Base-by-base conservation (phyloP, 1,140 invertebrate genomes). In the Parapsyche elsis region DNA sequence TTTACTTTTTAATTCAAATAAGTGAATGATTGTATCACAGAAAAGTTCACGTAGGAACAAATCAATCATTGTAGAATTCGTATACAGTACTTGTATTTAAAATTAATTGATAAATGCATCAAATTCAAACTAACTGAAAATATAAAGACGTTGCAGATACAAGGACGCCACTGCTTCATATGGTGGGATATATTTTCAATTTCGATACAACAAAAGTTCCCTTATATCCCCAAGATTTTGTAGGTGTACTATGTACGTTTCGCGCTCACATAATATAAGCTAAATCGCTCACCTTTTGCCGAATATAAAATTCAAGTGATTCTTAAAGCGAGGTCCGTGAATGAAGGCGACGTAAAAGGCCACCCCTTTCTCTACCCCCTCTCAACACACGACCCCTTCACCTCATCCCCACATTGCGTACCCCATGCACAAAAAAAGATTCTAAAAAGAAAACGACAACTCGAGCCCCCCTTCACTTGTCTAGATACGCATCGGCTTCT, bases 111-210 rank as follows among this genome's bases (percentile, higher is more conserved):
- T 57, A 4, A 4, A 57, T 10, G 10, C 53, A n/a, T 7, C 30
- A 38, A 7, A 38, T 38, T 38, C 16, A 61, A 61, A 19, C 49
- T 2, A 19, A 61, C 10, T 61, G 19, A 61, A 61, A 16, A 61
- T 19, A 61, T 21, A 61, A 16, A 61, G n/a, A n/a, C n/a, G n/a
- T n/a, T n/a, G n/a, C 57, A 53, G 16, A 53, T 12, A 21, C 0
- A 21, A 38, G 1, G 19, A 45, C 71, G 79, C 59, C 81, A 75
- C 79, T 83, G 79, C n/a, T 78, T 78, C 45, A 71, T 83, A 83
- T 83, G 75, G 76, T 38, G 71, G 81, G 81, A 83, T 83, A 80
- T 83, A 83, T 83, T 83, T 83, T 83, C 81, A 80, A 83, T 83
- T 83, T 80, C 81, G 78, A 79, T 78, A 79, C 79, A 80, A 80